A percentile compares a stretch with the other conserved stretches of the same genome.
Conservation (phyloP, 2,888 invertebrate genomes). For the Rhopalosiphum nymphaeae region DNA sequence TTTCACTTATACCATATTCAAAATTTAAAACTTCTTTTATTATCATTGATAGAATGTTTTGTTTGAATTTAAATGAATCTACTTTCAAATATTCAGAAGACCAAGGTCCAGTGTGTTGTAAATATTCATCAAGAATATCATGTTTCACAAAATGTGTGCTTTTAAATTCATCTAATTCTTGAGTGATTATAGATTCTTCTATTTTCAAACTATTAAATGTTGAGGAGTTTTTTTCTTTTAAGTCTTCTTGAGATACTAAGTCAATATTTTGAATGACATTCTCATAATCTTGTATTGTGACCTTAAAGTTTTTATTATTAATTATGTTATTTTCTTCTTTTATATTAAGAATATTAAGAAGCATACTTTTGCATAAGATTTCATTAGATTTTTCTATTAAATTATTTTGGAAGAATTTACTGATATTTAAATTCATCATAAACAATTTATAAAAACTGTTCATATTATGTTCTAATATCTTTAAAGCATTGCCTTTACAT, state of each 20-base stretch:
- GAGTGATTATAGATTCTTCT: neutral
- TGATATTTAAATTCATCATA: neutral
- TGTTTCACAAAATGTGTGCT: neutral
- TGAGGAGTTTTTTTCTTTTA: constrained; percentile 15
- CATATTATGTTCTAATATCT: constrained; percentile 25
- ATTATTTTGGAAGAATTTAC: neutral
- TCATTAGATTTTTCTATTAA: neutral
- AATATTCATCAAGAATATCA: constrained; percentile 6
- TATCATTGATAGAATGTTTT: constrained; percentile 16
- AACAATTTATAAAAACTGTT: constrained; percentile 13
- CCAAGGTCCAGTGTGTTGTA: constrained; percentile 37
- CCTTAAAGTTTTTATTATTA: neutral
- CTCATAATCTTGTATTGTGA: neutral
- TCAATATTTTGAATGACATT: constrained; percentile 13
- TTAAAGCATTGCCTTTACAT: constrained; percentile 16
- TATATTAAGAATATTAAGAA: neutral
- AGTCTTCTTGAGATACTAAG: neutral
- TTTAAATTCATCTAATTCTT: neutral
- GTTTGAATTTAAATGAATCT: neutral
- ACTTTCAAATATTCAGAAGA: constrained; percentile 49
- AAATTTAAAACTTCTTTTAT: constrained; percentile 41
- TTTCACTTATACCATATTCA: constrained; percentile 38
- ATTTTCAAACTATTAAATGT: neutral
- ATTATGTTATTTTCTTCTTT: neutral
- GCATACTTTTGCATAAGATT: neutral